Evolutionary conservation across 2,113 vertebrate species (phyloP).

Genomic region (Polypterus bichir): DNA sequence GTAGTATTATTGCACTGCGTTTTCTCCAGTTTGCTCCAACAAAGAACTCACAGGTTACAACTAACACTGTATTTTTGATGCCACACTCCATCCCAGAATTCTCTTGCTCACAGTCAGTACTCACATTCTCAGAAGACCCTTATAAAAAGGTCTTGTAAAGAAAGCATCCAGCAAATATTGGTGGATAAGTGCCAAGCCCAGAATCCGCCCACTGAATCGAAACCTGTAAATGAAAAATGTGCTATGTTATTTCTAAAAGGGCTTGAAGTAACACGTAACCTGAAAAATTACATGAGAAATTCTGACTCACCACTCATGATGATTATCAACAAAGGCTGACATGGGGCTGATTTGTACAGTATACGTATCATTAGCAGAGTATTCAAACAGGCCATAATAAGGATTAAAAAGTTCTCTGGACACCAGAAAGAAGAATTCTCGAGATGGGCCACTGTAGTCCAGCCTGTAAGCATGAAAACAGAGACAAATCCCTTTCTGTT

Average conservation of each 20-base stretch:
- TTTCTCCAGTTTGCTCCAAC: too few species aligned
- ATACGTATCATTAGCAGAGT: constrained; percentile 96
- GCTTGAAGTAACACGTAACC: not conserved
- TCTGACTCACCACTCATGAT: constrained; percentile 84
- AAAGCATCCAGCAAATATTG: constrained; percentile 97
- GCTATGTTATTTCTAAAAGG: too few species aligned
- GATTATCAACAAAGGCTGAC: constrained; percentile 98
- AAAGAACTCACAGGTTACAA: too few species aligned
- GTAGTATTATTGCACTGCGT: too few species aligned
- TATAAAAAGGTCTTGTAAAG: constrained; percentile 95
- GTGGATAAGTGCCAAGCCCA: constrained; percentile 91
- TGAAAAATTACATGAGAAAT: not conserved
- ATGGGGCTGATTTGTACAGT: constrained; percentile 98
- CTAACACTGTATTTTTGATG: too few species aligned
- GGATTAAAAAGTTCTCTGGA: constrained; percentile 97
- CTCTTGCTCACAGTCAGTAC: constrained; percentile 24
- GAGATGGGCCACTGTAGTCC: constrained; percentile 95
- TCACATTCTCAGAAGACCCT: constrained; percentile 95
- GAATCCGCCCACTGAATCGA: constrained; percentile 91
- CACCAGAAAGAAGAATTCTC: constrained; percentile 96
- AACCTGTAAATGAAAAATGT: constrained; percentile 56
- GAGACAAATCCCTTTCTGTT: not conserved
- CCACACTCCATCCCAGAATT: too few species aligned
- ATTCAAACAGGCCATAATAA: constrained; percentile 96
- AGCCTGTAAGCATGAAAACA: constrained; percentile 45